Evolutionary conservation across 2,113 vertebrate genomes (phyloP), one percentile per base, ranked within the genome.

Genomic region (Sterrhoptilus dennistouni): DNA sequence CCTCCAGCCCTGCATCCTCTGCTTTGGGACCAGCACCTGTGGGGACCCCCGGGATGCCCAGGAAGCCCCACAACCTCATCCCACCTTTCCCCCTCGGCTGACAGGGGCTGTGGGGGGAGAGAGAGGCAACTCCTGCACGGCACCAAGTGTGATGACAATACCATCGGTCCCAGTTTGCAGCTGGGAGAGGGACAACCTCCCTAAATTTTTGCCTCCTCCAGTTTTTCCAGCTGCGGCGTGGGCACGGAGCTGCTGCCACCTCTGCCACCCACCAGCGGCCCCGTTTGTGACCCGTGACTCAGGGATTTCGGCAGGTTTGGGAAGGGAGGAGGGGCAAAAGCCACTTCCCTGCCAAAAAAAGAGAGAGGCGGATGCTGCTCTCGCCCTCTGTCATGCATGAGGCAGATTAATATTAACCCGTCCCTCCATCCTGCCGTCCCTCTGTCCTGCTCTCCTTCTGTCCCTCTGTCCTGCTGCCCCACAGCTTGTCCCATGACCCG

Each of bases 301-400:
- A 86, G 93, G 83, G 91, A 65, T 96, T 96, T 92, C n/a, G 1
- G 85, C 89, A 95, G 92, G 92, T 94, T 95, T 40, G 71, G 53
- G 64, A 38, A 25, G 36, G 83, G 93, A 80, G 87, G 91, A 84
- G 87, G 50, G 27, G 63, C 60, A 69, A 70, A 90, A 94, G 24
- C 71, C 72, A 65, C 72, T 90, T 94, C 76, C 72, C 64, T 89
- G 87, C 91, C 91, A 89, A 70, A 87, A 49, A 59, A 63, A 20
- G 38, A 38, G 36, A 7, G 69, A 74, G 75, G 61, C 28, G 4
- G 86, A 33, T 70, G 60, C 70, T 59, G 61, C 82, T 81, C 42
- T 77, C 11, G 2, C 22, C 71, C 53, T 70, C 45, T 15, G 14
- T 45, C 68, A 53, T 0, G 5, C 59, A 5, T 23, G 29, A 64